Evolutionary conservation across 2,113 vertebrate genomes (phyloP).

Genomic region (Dromaius novaehollandiae): DNA sequence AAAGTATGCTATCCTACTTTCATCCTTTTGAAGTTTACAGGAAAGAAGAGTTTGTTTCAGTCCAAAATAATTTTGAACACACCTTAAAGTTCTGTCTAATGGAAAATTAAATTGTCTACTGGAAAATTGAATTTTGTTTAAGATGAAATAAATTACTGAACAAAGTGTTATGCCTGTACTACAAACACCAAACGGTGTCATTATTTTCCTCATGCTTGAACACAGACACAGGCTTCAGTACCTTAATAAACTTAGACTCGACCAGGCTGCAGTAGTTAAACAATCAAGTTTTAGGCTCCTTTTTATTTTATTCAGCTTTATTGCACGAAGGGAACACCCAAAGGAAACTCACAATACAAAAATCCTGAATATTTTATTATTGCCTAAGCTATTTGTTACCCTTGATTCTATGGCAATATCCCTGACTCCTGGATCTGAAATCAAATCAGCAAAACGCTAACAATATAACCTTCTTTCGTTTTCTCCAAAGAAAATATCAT

Average conservation of each 20-base stretch:
- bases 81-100: not conserved
- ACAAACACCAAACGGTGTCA: not conserved
- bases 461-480: not conserved
- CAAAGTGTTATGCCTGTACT: not conserved
- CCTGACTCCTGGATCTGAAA: not conserved
- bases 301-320: conserved; percentile 10
- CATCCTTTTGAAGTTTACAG: not conserved
- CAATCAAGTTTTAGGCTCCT: not conserved
- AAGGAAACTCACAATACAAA: not conserved
- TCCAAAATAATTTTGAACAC: not conserved
- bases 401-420: conserved; percentile 3
- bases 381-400: not conserved
- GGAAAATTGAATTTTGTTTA: not conserved
- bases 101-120: not conserved
- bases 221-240: not conserved
- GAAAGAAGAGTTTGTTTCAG: not conserved
- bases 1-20: not conserved
- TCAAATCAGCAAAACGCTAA: conserved; percentile 6
- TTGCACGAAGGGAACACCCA: not conserved
- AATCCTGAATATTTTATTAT: not conserved
- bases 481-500: not conserved
- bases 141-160: not conserved
- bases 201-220: not conserved
- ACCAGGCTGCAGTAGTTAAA: not conserved
- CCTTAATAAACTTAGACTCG: not conserved